These are phyloP conservation scores for Brenthis ino DNA, from an alignment of 2,888 invertebrate genomes.

Conservation along the genomic window DNA sequence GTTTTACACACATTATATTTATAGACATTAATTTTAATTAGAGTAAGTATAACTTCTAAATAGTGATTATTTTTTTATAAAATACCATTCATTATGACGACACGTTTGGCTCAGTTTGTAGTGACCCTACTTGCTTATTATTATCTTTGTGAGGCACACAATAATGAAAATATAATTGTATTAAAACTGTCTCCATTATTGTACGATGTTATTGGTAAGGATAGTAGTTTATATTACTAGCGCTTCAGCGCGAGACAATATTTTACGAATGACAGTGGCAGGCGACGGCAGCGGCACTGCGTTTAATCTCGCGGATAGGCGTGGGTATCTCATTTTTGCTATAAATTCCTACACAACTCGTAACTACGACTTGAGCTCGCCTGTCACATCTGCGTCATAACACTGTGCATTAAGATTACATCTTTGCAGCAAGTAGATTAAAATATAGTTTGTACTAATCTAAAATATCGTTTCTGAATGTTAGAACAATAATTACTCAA, in stretches of 20 bases:
- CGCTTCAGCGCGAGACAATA: slow-evolving; percentile 61
- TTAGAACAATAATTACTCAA: background rate
- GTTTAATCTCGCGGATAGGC: slow-evolving; percentile 61
- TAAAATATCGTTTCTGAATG: background rate
- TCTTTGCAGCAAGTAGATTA: slow-evolving; percentile 16
- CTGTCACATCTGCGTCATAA: slow-evolving; percentile 33
- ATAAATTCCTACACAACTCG: slow-evolving; percentile 25
- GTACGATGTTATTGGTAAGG: slow-evolving; percentile 44
- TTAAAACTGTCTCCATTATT: slow-evolving; percentile 11
- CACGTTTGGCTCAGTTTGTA: too few relatives aligned
- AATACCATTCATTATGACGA: too few relatives aligned
- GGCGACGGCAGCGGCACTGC: slow-evolving; percentile 50
- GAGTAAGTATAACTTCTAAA: slow-evolving; percentile 22
- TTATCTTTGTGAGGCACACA: too few relatives aligned
- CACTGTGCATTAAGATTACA: slow-evolving; percentile 28
- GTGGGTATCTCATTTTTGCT: slow-evolving; percentile 57
- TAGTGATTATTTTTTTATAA: too few relatives aligned
- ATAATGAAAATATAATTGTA: too few relatives aligned
- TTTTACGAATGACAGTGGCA: slow-evolving; percentile 60
- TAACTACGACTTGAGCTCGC: slow-evolving; percentile 25
- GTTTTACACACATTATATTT: slow-evolving; percentile 43
- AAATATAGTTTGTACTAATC: background rate
- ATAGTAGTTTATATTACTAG: slow-evolving; percentile 56
- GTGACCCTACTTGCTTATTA: too few relatives aligned
- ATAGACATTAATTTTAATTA: slow-evolving; percentile 55